A percentile compares a stretch with the other conserved stretches of the same genome.
These are phyloP conservation scores for Paraplagusia blochii DNA, from an alignment of 2,113 vertebrate genomes.

Conservation along the genomic window DNA sequence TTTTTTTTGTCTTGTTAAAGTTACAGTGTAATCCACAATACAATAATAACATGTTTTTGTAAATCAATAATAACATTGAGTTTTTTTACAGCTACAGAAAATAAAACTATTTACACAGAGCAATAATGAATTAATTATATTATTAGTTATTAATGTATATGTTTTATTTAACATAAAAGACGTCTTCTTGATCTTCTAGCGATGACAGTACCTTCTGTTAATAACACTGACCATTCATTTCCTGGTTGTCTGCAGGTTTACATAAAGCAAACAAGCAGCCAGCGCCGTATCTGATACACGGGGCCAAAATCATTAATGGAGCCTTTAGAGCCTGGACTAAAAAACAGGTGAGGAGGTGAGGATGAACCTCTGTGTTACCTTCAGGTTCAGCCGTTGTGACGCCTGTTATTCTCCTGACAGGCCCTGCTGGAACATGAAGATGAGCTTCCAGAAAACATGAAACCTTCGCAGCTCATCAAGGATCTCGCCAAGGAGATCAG, in stretches of 20 bases:
- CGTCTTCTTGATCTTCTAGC: no score
- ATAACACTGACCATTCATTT: neutral
- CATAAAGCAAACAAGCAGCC: conserved; percentile 95
- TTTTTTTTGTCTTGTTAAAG: no score
- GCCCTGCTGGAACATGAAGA: conserved; percentile 95
- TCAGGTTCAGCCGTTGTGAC: neutral
- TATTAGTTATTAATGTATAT: no score
- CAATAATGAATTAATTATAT: no score
- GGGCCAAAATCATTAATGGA: conserved; percentile 98
- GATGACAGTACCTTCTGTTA: no score
- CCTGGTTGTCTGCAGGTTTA: conserved; percentile 77
- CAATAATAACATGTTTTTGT: no score
- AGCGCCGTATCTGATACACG: conserved; percentile 88
- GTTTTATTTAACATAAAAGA: no score
- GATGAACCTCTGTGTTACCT: neutral
- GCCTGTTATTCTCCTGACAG: conserved; percentile 60
- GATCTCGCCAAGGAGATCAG: conserved; percentile 98
- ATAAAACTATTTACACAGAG: no score
- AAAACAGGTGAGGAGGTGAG: conserved; percentile 83
- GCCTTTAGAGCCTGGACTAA: conserved; percentile 98
- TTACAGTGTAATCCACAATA: no score
- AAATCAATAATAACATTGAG: no score
- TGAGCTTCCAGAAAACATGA: conserved; percentile 97
- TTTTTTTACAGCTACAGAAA: no score
- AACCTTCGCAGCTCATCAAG: conserved; percentile 97